A percentile compares a stretch with the other conserved stretches of the same genome.
phyloP scores from a whole-genome alignment of 2,113 vertebrate species.

The Ochotona curzoniae region DNA sequence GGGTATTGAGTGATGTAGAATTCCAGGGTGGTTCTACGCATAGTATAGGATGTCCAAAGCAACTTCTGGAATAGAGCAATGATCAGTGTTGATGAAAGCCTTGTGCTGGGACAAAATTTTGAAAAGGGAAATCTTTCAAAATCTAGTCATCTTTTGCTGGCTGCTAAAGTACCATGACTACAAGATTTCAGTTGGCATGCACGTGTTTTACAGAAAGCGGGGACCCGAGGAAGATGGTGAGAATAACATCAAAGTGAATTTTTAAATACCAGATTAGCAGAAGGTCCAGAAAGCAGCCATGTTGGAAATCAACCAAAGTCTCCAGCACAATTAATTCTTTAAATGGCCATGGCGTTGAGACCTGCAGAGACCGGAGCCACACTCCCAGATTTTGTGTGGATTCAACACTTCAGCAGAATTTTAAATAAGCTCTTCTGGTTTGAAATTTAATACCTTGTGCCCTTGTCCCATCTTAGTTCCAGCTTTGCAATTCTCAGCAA shows the following conservation, averaged over 20 bases:
- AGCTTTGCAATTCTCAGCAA: slow-evolving; percentile 63
- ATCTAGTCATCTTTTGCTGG: slow-evolving; percentile 37
- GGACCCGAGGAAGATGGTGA: background rate
- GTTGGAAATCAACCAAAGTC: background rate
- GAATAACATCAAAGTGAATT: slow-evolving; percentile 11
- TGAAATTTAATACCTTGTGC: slow-evolving; percentile 23
- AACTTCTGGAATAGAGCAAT: slow-evolving; percentile 3
- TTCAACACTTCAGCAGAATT: background rate
- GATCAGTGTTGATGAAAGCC: slow-evolving; percentile 48
- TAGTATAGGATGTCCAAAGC: background rate
- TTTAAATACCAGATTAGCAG: slow-evolving; percentile 17
- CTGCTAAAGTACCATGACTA: background rate
- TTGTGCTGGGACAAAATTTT: slow-evolving; percentile 38
- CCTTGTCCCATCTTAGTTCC: slow-evolving; percentile 1
- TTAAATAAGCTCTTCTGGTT: slow-evolving; percentile 59
- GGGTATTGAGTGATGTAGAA: background rate
- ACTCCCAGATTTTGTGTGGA: background rate
- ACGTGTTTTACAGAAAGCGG: background rate
- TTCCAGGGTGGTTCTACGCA: background rate
- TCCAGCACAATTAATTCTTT: background rate
- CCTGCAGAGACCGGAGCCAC: background rate
- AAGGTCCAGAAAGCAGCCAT: slow-evolving; percentile 44
- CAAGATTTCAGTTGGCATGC: slow-evolving; percentile 20
- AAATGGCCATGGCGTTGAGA: background rate
- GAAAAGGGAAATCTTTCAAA: slow-evolving; percentile 31